Evolutionary conservation across 2,797 vertebrate species (phyloP).

Genomic region (Taenioides sp.): DNA sequence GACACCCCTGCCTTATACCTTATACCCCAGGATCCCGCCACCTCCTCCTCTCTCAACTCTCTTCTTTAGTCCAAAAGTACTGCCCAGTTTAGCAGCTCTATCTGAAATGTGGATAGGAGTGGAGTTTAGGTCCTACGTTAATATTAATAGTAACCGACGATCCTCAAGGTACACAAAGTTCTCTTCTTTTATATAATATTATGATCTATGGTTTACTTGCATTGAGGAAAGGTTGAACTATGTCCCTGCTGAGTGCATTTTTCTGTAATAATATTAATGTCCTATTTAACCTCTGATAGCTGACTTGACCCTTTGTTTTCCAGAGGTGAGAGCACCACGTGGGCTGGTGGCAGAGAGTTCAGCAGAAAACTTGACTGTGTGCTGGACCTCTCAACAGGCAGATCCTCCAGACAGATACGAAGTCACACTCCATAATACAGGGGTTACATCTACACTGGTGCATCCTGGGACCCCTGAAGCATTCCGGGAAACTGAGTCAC

Average conservation of each 20-base stretch:
- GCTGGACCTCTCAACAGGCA: constrained; percentile 72
- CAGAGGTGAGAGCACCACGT: constrained; percentile 78
- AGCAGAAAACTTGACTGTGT: constrained; percentile 72
- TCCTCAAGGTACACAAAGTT: too few relatives aligned
- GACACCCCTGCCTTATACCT: too few relatives aligned
- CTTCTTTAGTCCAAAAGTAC: too few relatives aligned
- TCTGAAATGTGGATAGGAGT: too few relatives aligned
- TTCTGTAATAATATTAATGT: background rate
- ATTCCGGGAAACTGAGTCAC: constrained; percentile 56
- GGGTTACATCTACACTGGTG: constrained; percentile 58
- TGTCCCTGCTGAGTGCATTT: background rate
- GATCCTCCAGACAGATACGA: constrained; percentile 70
- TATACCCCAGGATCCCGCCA: too few relatives aligned
- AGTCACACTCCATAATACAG: constrained; percentile 51
- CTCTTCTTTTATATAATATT: too few relatives aligned
- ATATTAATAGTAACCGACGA: too few relatives aligned
- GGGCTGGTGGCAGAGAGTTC: constrained; percentile 67
- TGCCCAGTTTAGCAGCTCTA: too few relatives aligned
- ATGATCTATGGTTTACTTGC: too few relatives aligned
- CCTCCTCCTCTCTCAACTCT: too few relatives aligned
- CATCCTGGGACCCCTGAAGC: constrained; percentile 45
- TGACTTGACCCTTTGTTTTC: constrained; percentile 4
- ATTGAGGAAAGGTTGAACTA: too few relatives aligned
- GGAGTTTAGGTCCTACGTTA: too few relatives aligned
- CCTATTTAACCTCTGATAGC: background rate